Percentiles rank a stretch among this genome's conserved stretches.
These are phyloP conservation scores for Drosophila sp. DNA, from an alignment of 1,140 invertebrate species.

Conservation along the genomic window DNA sequence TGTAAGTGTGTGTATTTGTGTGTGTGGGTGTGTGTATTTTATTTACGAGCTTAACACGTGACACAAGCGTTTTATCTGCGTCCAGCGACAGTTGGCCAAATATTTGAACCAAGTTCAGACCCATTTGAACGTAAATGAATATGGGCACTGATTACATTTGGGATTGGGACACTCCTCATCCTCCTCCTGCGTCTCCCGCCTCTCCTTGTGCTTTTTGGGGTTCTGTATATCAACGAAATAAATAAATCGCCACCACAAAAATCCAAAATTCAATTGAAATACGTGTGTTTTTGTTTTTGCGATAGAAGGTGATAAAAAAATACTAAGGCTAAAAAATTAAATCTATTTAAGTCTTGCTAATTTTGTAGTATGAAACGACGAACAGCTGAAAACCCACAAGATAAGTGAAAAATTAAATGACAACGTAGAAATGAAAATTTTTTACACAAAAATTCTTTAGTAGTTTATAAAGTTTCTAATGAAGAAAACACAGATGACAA, in stretches of 20 bases:
- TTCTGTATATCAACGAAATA: constrained; percentile 6
- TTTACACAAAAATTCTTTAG: background rate
- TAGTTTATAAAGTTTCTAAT: too few species aligned
- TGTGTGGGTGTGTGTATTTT: constrained; percentile 46
- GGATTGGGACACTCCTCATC: constrained; percentile 10
- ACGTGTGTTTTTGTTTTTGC: constrained; percentile 6
- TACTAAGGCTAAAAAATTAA: too few species aligned
- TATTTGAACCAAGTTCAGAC: constrained; percentile 29
- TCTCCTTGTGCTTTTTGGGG: background rate
- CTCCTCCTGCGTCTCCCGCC: too few species aligned
- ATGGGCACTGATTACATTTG: constrained; percentile 40
- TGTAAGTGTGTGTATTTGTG: constrained; percentile 27
- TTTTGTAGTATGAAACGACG: too few species aligned
- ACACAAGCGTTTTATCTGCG: constrained; percentile 63
- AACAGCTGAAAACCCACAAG: too few species aligned
- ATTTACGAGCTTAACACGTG: constrained; percentile 74
- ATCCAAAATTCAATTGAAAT: constrained; percentile 12
- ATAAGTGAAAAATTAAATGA: background rate
- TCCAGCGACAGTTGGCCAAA: constrained; percentile 48
- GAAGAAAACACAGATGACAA: too few species aligned
- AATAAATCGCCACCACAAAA: constrained; percentile 14
- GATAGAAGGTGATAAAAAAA: background rate
- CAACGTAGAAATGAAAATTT: background rate
- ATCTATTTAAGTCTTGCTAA: too few species aligned
- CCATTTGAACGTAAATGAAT: constrained; percentile 32